These are phyloP conservation scores for Portevinia maculata DNA, from an alignment of 2,888 invertebrate genomes.

Conservation along the genomic window DNA sequence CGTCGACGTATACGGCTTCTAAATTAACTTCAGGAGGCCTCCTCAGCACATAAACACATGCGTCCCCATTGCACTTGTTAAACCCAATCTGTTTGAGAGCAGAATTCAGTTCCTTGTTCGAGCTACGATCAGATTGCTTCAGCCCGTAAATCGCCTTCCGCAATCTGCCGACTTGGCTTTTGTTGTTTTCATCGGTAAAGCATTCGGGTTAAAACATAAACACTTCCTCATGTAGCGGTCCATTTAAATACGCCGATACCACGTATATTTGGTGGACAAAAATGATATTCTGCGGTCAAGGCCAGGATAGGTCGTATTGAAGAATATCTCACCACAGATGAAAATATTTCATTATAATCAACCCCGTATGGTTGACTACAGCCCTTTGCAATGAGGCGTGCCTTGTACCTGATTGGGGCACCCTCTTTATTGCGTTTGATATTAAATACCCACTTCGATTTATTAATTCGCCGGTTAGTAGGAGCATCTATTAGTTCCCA, in stretches of 20 bases:
- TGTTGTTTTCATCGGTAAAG: background rate
- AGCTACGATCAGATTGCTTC: conserved; percentile 44
- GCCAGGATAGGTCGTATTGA: conserved; percentile 37
- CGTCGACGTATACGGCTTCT: conserved; percentile 44
- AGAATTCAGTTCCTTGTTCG: conserved; percentile 27
- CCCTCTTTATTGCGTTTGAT: conserved; percentile 34
- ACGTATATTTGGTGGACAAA: conserved; percentile 47
- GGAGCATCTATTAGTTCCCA: conserved; percentile 25
- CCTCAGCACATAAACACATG: conserved; percentile 23
- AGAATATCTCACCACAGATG: conserved; percentile 35
- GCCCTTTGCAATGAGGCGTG: conserved; percentile 38
- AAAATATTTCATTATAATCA: conserved; percentile 44
- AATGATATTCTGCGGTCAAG: conserved; percentile 18
- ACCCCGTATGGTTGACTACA: conserved; percentile 23
- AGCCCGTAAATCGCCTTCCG: conserved; percentile 44
- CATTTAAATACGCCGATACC: conserved; percentile 40
- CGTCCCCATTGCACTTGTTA: conserved; percentile 19
- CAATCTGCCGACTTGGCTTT: conserved; percentile 12
- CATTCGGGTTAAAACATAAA: conserved; percentile 24
- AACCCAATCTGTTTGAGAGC: conserved; percentile 15
- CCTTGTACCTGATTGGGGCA: conserved; percentile 12
- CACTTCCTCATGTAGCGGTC: conserved; percentile 22
- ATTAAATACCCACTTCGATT: conserved; percentile 52
- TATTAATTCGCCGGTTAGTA: conserved; percentile 2
- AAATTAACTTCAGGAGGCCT: conserved; percentile 11